phyloP scores from a whole-genome alignment of 64 coral and sea anemone species.

The Porites lutea region DNA sequence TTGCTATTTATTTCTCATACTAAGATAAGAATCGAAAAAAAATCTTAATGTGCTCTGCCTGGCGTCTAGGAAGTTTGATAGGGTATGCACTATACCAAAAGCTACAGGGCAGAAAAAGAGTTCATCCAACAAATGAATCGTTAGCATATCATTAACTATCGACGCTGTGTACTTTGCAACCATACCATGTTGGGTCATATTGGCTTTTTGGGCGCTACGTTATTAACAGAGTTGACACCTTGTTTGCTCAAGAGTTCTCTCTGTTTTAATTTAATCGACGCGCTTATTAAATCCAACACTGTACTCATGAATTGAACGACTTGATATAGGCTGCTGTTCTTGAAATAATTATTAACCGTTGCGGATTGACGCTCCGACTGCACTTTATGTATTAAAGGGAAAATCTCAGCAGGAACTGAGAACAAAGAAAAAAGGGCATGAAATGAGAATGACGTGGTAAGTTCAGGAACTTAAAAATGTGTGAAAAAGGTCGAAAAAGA shows the following conservation, averaged over 20 bases:
- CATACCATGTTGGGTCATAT: not conserved
- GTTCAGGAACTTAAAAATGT: no score
- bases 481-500: no score
- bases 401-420: no score
- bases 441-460: no score
- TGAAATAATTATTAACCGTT: not conserved
- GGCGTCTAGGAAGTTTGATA: no score
- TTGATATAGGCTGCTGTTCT: not conserved
- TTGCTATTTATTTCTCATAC: no score
- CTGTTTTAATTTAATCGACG: not conserved
- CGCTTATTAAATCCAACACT: not conserved
- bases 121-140: not conserved
- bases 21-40: no score
- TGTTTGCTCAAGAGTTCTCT: not conserved
- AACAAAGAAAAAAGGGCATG: no score
- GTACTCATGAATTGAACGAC: no score
- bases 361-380: not conserved
- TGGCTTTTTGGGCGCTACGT: not conserved
- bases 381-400: no score
- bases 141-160: not conserved
- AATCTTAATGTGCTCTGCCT: no score
- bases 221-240: not conserved
- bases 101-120: not conserved
- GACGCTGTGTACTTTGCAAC: not conserved
- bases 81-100: not conserved